Evolutionary conservation across 2,888 invertebrate species (phyloP).

Genomic region (Apamea epomidion): DNA sequence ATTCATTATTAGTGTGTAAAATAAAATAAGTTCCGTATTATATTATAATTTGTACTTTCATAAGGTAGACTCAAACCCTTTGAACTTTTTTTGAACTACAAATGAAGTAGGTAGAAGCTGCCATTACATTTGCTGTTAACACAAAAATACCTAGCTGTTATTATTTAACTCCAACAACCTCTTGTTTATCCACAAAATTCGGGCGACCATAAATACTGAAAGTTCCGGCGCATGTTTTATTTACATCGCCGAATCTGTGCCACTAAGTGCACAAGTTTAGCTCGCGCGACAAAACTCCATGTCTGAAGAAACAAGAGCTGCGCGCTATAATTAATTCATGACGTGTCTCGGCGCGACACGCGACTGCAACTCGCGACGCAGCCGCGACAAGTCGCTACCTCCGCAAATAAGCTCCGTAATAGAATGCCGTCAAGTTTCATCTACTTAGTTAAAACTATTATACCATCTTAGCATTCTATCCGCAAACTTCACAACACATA

Average conservation of each 20-base stretch:
- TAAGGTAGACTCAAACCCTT: conserved; percentile 1
- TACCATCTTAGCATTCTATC: conserved; percentile 45
- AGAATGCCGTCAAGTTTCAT: conserved; percentile 51
- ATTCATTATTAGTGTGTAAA: neutral
- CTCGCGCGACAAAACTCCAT: conserved; percentile 69
- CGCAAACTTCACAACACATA: conserved; percentile 35
- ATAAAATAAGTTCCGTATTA: neutral
- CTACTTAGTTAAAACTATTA: conserved; percentile 59
- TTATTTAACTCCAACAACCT: conserved; percentile 52
- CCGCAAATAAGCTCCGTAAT: conserved; percentile 48
- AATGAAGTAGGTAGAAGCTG: conserved; percentile 28
- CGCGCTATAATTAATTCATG: conserved; percentile 80
- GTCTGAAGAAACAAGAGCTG: conserved; percentile 73
- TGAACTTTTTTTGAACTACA: conserved; percentile 27
- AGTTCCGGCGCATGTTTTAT: conserved; percentile 62
- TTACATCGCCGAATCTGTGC: conserved; percentile 57
- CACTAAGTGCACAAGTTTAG: conserved; percentile 59
- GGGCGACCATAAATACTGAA: conserved; percentile 55
- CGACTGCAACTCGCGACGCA: conserved; percentile 57
- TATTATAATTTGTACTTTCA: neutral
- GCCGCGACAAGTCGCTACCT: conserved; percentile 52
- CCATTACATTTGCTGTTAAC: conserved; percentile 46
- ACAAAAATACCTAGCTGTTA: conserved; percentile 51
- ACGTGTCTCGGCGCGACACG: conserved; percentile 62
- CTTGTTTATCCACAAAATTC: conserved; percentile 47